These are phyloP conservation scores for Pogonophryne albipinna DNA, from an alignment of 2,797 vertebrate genomes.

Conservation along the genomic window DNA sequence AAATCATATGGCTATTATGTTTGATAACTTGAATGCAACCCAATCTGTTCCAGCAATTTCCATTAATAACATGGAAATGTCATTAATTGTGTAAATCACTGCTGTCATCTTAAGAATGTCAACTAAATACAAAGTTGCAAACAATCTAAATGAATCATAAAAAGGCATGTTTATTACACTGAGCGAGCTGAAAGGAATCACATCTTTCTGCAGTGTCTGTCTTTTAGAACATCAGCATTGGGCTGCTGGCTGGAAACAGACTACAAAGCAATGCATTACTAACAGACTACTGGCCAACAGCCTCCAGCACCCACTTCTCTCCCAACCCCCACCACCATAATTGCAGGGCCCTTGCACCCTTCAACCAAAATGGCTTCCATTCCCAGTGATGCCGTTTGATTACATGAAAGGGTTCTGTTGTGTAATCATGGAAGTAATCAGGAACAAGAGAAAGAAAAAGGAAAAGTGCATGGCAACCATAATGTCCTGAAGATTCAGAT, in stretches of 20 bases:
- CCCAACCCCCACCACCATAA: conserved; percentile 58
- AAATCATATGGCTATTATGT: conserved; percentile 39
- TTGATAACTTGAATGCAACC: conserved; percentile 21
- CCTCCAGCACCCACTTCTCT: conserved; percentile 48
- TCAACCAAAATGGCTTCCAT: conserved; percentile 67
- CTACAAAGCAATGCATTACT: conserved; percentile 64
- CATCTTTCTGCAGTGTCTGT: conserved; percentile 20
- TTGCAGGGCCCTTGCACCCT: conserved; percentile 57
- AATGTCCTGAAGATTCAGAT: background rate
- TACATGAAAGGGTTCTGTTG: conserved; percentile 37
- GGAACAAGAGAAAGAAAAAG: background rate
- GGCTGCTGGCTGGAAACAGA: conserved; percentile 46
- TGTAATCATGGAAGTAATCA: conserved; percentile 38
- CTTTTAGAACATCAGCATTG: conserved; percentile 5
- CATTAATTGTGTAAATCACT: background rate
- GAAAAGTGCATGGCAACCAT: background rate
- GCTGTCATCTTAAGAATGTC: background rate
- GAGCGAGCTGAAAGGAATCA: background rate
- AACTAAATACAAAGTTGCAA: background rate
- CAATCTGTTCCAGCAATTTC: conserved; percentile 16
- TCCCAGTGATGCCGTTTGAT: conserved; percentile 48
- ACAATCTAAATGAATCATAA: background rate
- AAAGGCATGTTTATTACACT: background rate
- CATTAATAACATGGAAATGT: conserved; percentile 3
- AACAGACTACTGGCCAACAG: conserved; percentile 52